Conservation (phyloP, 2,797 vertebrate genomes). For the Leptodactylus fallax region DNA sequence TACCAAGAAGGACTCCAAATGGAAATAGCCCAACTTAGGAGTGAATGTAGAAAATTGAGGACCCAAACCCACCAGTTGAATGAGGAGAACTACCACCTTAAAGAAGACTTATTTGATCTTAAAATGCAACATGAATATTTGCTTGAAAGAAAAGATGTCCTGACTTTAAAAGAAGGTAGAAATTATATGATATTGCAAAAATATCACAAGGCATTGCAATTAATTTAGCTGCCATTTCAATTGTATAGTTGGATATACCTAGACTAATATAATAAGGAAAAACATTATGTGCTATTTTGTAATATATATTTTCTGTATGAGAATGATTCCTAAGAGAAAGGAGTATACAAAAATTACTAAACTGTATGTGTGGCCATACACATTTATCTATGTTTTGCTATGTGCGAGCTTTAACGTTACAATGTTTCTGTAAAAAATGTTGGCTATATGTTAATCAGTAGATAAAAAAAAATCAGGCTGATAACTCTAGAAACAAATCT, state of each 20-base stretch:
- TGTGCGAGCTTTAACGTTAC: too few relatives aligned
- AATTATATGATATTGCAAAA: not conserved
- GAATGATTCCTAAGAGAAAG: too few relatives aligned
- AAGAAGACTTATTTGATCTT: constrained; percentile 65
- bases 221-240: not conserved
- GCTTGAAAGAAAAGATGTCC: constrained; percentile 5
- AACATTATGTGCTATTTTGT: not conserved
- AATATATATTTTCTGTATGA: not conserved
- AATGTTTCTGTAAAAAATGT: too few relatives aligned
- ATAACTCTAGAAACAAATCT: too few relatives aligned
- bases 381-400: too few relatives aligned
- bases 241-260: not conserved
- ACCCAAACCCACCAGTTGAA: constrained; percentile 58
- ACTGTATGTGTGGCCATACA: too few relatives aligned
- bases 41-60: constrained; percentile 62
- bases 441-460: too few relatives aligned
- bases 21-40: constrained; percentile 62
- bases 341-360: too few relatives aligned
- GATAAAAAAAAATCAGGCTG: too few relatives aligned
- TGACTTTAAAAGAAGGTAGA: constrained; percentile 11
- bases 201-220: not conserved
- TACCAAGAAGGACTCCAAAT: constrained; percentile 56
- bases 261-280: not conserved
- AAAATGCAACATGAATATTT: constrained; percentile 59
- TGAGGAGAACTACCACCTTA: constrained; percentile 64